Evolutionary conservation across 1,140 invertebrate species (phyloP).

Genomic region (Tetramorium simillimum): DNA sequence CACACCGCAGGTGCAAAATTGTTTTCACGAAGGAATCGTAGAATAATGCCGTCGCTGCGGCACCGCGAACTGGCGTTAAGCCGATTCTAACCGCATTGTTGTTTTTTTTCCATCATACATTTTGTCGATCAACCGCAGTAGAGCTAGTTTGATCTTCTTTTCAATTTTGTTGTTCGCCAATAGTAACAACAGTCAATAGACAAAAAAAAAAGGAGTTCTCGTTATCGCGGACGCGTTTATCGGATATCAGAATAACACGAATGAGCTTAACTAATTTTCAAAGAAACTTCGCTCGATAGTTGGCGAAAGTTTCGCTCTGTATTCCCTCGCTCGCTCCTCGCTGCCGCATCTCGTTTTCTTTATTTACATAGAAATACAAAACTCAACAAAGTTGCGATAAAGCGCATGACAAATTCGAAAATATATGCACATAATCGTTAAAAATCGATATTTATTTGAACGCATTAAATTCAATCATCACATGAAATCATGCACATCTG

Average conservation of each 20-base stretch:
- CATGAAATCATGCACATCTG: not conserved
- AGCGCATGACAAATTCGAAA: not conserved
- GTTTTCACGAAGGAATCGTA: slow-evolving; percentile 48
- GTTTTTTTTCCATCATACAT: slow-evolving; percentile 38
- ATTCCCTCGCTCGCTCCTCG: not conserved
- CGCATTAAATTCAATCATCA: slow-evolving; percentile 22
- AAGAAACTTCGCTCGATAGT: slow-evolving; percentile 19
- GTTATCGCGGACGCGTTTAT: not conserved
- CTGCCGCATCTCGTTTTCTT: not conserved
- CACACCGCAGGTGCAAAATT: slow-evolving; percentile 39
- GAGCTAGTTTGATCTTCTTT: slow-evolving; percentile 48
- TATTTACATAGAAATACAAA: slow-evolving; percentile 18
- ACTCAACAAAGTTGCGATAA: not conserved
- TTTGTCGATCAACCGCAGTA: slow-evolving; percentile 23
- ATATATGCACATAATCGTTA: not conserved
- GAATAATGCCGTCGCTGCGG: slow-evolving; percentile 17
- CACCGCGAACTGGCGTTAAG: slow-evolving; percentile 39
- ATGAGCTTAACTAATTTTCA: slow-evolving; percentile 30
- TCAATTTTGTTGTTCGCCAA: slow-evolving; percentile 30
- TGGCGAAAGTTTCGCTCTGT: not conserved
- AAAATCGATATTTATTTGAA: slow-evolving; percentile 26
- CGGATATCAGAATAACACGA: slow-evolving; percentile 18
- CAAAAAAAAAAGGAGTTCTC: not conserved
- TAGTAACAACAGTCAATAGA: not conserved
- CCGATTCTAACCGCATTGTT: slow-evolving; percentile 49